Evolutionary conservation across 2,888 invertebrate species (phyloP).

Genomic region (Pandemis cinnamomeana): DNA sequence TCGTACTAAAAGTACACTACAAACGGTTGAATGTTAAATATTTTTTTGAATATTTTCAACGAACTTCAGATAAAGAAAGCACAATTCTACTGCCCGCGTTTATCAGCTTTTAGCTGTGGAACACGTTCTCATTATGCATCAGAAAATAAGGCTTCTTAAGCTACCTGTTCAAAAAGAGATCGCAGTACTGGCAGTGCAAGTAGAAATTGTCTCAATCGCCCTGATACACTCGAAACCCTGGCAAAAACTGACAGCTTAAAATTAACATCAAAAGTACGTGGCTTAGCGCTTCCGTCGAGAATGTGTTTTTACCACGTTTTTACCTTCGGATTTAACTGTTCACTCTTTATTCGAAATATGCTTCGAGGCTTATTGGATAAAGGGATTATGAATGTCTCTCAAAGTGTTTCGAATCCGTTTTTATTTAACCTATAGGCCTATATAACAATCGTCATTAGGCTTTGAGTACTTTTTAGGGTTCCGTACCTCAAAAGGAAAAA

Average conservation of each 20-base stretch:
- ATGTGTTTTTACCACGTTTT: slow-evolving; percentile 70
- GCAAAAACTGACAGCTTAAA: slow-evolving; percentile 67
- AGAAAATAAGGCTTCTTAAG: not conserved
- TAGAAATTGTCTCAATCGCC: slow-evolving; percentile 5
- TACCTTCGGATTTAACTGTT: slow-evolving; percentile 67
- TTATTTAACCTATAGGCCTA: slow-evolving; percentile 41
- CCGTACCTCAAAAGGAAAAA: too few species aligned
- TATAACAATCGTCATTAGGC: slow-evolving; percentile 11
- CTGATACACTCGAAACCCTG: slow-evolving; percentile 1
- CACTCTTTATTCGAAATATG: slow-evolving; percentile 70
- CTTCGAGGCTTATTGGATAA: slow-evolving; percentile 67
- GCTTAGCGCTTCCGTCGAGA: slow-evolving; percentile 57
- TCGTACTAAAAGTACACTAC: too few species aligned
- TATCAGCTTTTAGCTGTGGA: not conserved
- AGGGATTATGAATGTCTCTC: slow-evolving; percentile 63
- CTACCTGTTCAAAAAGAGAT: not conserved
- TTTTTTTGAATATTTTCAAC: not conserved
- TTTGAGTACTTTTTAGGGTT: not conserved
- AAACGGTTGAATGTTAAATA: not conserved
- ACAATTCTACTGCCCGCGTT: not conserved
- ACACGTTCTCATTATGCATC: not conserved
- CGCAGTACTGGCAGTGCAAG: not conserved
- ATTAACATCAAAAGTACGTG: slow-evolving; percentile 71
- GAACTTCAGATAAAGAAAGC: not conserved
- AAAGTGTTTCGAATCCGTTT: slow-evolving; percentile 51